Conservation (phyloP, 2,797 vertebrate species). For the Galago senegalensis region DNA sequence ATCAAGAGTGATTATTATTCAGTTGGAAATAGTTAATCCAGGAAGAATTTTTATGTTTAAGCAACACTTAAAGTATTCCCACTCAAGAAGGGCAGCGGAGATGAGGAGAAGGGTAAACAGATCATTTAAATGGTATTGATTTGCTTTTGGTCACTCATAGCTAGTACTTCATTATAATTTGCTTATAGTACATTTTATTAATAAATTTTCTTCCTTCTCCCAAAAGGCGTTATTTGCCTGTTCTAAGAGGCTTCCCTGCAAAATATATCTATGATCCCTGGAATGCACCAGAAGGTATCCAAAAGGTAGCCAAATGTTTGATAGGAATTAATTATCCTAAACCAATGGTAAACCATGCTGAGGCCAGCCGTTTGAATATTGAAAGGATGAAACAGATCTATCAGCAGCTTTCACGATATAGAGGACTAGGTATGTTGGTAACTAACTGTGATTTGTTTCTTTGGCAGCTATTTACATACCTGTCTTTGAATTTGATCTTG, state of each 20-base stretch:
- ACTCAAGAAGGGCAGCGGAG: conserved; percentile 53
- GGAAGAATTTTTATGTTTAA: conserved; percentile 67
- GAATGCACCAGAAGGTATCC: conserved; percentile 96
- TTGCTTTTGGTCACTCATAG: conserved; percentile 40
- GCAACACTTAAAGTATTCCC: not conserved
- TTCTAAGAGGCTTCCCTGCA: conserved; percentile 95
- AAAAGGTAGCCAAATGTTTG: conserved; percentile 96
- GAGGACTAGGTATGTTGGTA: conserved; percentile 93
- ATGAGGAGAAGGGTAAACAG: conserved; percentile 39
- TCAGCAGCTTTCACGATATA: conserved; percentile 96
- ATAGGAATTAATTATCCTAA: conserved; percentile 97
- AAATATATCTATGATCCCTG: conserved; percentile 98
- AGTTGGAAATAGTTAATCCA: conserved; percentile 61
- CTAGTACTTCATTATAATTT: conserved; percentile 39
- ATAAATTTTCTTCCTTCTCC: conserved; percentile 64
- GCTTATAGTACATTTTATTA: conserved; percentile 1
- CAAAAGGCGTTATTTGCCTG: conserved; percentile 95
- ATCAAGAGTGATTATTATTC: conserved; percentile 25
- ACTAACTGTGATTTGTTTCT: not conserved
- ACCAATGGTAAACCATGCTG: conserved; percentile 97
- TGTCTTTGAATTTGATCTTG: not conserved
- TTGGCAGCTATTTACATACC: not conserved
- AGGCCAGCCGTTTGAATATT: conserved; percentile 96
- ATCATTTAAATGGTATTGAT: conserved; percentile 39
- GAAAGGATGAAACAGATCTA: conserved; percentile 99